Percentiles rank a stretch among this genome's conserved stretches.
Conservation (phyloP, 1,140 invertebrate genomes). For the Lordiphosa clarofinis region DNA sequence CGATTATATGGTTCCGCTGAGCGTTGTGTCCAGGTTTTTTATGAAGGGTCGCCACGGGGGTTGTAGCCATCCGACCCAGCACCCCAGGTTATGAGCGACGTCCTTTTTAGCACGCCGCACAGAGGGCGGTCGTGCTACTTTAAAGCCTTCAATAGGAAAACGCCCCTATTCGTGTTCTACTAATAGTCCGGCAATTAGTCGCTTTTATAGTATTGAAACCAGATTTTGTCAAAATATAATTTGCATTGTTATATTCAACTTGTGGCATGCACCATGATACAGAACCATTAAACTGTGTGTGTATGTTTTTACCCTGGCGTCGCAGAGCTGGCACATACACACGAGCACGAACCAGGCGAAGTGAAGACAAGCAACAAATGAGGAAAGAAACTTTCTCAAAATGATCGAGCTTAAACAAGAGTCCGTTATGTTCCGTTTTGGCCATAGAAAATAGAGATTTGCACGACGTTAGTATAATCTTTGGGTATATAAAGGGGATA, state of each 20-base stretch:
- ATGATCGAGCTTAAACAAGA: no score
- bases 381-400: no score
- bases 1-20: conserved; percentile 13
- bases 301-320: background rate
- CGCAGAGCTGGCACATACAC: no score
- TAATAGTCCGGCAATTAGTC: conserved; percentile 55
- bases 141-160: conserved; percentile 34
- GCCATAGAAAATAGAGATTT: no score
- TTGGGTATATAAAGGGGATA: no score
- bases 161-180: conserved; percentile 28
- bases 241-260: conserved; percentile 5
- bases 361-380: no score
- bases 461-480: no score
- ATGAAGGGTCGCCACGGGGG: conserved; percentile 31
- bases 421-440: no score
- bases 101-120: conserved; percentile 29
- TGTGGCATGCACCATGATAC: background rate
- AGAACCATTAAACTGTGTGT: conserved; percentile 2
- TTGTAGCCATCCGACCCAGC: conserved; percentile 26
- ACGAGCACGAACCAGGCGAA: no score
- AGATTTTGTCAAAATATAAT: conserved; percentile 25
- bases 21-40: background rate
- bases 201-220: conserved; percentile 31
- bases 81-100: conserved; percentile 23
- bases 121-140: conserved; percentile 31